These are phyloP conservation scores for Caenorhabditis sulstoni DNA, from an alignment of 2,888 invertebrate species.

Conservation along the genomic window DNA sequence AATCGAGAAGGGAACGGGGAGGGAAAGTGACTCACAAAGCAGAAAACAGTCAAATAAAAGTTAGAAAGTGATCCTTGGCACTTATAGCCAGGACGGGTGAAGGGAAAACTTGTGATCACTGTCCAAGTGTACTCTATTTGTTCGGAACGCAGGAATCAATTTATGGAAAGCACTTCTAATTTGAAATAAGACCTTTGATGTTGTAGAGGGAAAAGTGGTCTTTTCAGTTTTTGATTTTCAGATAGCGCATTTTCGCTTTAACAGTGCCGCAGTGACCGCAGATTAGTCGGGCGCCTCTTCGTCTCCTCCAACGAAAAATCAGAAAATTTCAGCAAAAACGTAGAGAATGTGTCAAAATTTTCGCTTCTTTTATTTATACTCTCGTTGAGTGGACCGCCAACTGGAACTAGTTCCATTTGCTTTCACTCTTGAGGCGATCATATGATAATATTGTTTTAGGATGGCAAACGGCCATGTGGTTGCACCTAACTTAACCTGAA, in stretches of 20 bases:
- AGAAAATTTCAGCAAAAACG: slow-evolving; percentile 5
- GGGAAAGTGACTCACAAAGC: no score
- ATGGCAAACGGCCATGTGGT: slow-evolving; percentile 22
- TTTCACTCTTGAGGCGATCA: slow-evolving; percentile 14
- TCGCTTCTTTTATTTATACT: slow-evolving; percentile 2
- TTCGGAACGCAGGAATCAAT: slow-evolving; percentile 10
- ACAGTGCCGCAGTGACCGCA: no score
- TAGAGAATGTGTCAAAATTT: neutral
- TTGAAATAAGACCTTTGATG: no score
- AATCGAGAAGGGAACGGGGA: no score
- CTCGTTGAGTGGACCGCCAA: neutral
- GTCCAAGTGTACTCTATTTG: slow-evolving; percentile 31
- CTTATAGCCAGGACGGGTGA: no score
- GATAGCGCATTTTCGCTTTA: no score
- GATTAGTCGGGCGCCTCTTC: no score
- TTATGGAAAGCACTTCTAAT: no score
- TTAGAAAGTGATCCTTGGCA: no score
- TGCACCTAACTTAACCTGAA: slow-evolving; percentile 50
- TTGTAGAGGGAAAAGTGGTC: no score
- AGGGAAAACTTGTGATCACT: slow-evolving; percentile 8
- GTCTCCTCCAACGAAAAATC: neutral
- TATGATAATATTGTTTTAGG: slow-evolving; percentile 54
- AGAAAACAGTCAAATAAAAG: no score
- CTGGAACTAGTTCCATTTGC: slow-evolving; percentile 35
- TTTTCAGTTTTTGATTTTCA: no score